These are phyloP conservation scores for Gavia stellata DNA, from an alignment of 2,113 vertebrate species.

Conservation along the genomic window DNA sequence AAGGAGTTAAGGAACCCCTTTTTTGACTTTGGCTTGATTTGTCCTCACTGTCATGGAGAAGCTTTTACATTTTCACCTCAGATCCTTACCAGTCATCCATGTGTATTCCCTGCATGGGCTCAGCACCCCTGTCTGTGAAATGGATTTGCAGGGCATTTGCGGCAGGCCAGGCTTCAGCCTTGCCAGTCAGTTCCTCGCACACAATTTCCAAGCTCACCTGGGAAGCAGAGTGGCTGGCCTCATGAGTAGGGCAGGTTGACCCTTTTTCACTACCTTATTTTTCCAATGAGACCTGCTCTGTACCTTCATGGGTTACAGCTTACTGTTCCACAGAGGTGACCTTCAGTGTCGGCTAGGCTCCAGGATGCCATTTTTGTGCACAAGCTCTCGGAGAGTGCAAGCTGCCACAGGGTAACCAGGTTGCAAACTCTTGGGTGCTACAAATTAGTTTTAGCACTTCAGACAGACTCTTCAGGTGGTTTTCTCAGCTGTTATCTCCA, in stretches of 20 bases:
- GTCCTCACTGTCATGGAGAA: not conserved
- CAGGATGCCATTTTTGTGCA: not conserved
- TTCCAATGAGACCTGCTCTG: not conserved
- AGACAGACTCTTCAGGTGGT: not conserved
- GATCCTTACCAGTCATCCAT: not conserved
- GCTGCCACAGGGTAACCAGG: not conserved
- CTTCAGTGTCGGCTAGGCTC: not conserved
- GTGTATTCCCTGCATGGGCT: not conserved
- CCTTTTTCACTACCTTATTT: not conserved
- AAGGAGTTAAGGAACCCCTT: not conserved
- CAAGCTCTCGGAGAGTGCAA: not conserved
- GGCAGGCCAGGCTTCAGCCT: not conserved
- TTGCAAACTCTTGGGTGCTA: not conserved
- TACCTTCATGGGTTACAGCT: not conserved
- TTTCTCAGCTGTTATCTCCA: not conserved
- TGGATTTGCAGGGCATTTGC: not conserved
- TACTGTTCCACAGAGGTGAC: not conserved
- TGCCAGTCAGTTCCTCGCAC: not conserved
- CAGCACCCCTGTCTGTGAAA: not conserved
- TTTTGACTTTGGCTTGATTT: not conserved
- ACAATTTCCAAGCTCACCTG: not conserved
- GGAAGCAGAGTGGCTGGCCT: not conserved
- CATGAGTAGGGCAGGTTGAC: not conserved
- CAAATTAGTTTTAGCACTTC: slow-evolving; percentile 42
- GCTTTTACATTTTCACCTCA: not conserved